Conservation (phyloP, 2,113 vertebrate genomes). For the Nothoprocta pentlandii region DNA sequence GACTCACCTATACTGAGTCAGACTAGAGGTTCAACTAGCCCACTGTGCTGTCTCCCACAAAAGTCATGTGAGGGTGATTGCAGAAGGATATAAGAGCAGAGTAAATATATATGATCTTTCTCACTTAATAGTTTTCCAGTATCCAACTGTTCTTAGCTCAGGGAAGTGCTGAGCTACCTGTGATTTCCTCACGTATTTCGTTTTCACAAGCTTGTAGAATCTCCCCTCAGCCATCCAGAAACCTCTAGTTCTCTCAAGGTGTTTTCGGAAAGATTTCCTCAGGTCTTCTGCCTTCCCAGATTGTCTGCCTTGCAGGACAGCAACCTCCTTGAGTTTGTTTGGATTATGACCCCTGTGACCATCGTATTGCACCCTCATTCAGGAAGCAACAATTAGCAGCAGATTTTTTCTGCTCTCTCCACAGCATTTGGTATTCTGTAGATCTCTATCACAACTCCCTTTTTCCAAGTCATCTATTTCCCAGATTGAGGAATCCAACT, state of each 20-base stretch:
- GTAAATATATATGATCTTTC: background rate
- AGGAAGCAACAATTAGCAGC: background rate
- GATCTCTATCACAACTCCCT: background rate
- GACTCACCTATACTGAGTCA: background rate
- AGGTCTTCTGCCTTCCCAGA: background rate
- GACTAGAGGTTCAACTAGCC: background rate
- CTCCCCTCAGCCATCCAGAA: background rate
- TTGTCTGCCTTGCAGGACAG: background rate
- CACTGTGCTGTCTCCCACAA: background rate
- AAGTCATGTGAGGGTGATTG: fast-evolving
- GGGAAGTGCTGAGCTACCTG: background rate
- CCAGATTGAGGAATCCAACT: background rate
- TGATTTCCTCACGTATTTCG: background rate
- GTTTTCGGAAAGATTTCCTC: background rate
- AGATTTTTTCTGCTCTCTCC: background rate
- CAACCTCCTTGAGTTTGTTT: background rate
- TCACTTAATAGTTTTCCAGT: background rate
- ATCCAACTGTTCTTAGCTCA: background rate
- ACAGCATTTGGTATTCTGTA: background rate
- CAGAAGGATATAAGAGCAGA: background rate
- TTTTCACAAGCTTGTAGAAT: background rate
- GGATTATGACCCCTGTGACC: background rate
- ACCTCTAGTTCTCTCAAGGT: background rate
- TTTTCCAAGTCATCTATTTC: background rate
- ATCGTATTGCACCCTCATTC: background rate